These are phyloP conservation scores for Pseudochaenichthys georgianus DNA, from an alignment of 2,797 vertebrate genomes.

Conservation along the genomic window DNA sequence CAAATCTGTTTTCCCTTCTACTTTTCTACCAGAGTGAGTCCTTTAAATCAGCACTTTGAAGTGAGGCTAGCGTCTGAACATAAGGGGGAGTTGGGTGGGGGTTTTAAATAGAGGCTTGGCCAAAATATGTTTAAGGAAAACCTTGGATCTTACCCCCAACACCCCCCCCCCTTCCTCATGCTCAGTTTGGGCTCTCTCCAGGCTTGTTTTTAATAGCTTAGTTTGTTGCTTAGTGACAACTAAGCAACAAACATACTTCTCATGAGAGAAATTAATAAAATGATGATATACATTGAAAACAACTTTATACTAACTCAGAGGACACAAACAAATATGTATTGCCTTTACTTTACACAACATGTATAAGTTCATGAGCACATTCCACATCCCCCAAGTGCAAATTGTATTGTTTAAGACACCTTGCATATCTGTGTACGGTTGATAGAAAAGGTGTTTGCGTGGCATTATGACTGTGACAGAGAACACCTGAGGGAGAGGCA, in stretches of 20 bases:
- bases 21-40: constrained; percentile 48
- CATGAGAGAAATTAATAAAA: constrained; percentile 6
- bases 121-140: constrained; percentile 71
- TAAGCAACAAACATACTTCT: constrained; percentile 41
- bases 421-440: constrained; percentile 27
- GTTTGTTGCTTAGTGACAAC: neutral
- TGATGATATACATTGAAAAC: neutral
- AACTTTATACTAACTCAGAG: neutral
- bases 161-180: constrained; percentile 19
- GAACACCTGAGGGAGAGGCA: constrained; percentile 52
- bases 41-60: constrained; percentile 73
- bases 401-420: constrained; percentile 51
- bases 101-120: constrained; percentile 56
- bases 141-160: constrained; percentile 58
- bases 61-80: constrained; percentile 62
- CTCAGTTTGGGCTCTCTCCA: constrained; percentile 42
- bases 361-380: constrained; percentile 15
- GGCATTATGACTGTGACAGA: constrained; percentile 51
- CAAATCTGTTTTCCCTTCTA: constrained; percentile 37
- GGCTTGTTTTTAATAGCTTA: constrained; percentile 49
- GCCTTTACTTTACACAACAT: neutral
- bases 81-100: constrained; percentile 38
- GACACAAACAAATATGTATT: neutral
- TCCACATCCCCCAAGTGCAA: constrained; percentile 46
- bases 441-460: constrained; percentile 60